phyloP scores from a whole-genome alignment of 1,140 invertebrate species.

The Cotesia glomerata region DNA sequence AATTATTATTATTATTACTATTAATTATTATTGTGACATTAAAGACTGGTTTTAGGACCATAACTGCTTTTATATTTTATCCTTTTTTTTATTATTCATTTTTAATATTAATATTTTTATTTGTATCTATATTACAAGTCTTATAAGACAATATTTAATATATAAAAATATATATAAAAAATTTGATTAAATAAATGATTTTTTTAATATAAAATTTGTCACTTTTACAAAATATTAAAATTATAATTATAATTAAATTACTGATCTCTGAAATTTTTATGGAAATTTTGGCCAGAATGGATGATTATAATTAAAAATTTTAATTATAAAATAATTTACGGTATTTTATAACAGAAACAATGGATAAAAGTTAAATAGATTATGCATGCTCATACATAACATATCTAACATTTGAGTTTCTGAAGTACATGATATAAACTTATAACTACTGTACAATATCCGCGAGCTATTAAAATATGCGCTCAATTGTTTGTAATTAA shows the following conservation, averaged over 20 bases:
- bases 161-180: not conserved
- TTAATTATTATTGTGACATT: not conserved
- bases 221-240: too few relatives aligned
- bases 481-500: constrained; percentile 10
- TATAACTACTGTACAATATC: not conserved
- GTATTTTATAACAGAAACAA: not conserved
- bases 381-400: constrained; percentile 8
- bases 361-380: not conserved
- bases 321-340: not conserved
- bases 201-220: not conserved
- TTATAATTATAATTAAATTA: not conserved
- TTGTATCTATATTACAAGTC: not conserved
- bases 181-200: not conserved
- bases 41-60: constrained; percentile 27
- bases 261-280: not conserved
- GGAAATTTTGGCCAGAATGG: too few relatives aligned
- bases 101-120: not conserved
- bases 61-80: not conserved
- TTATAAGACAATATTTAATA: not conserved
- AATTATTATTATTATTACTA: not conserved
- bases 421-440: too few relatives aligned
- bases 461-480: not conserved
- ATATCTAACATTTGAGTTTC: not conserved
- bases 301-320: not conserved
- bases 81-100: not conserved